Base-by-base conservation (phyloP, 2,113 vertebrate genomes). In the Seriola quinqueradiata region DNA sequence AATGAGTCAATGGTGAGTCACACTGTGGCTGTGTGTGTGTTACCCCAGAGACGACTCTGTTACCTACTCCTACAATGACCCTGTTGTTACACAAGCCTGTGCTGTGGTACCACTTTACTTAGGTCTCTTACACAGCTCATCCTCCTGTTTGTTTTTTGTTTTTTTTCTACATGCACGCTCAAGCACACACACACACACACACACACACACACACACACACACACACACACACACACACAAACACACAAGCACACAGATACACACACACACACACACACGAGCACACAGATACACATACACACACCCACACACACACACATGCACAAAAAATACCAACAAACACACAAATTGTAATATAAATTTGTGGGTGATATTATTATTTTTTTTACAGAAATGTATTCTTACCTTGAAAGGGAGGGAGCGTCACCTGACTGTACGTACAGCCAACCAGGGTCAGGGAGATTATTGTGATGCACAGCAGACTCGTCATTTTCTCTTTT, bases 391-490 rank as follows among this genome's bases (percentile, higher is more conserved):
- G 32, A 36, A 73, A 69, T 71, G 23, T 0, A 36, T 64, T 91
- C 92, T 97, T 98, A 99, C 98, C 97, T 73, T 90, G 85, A 75
- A 94, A 70, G 58, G 95, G 87, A 85, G 91, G 90, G 87, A 85
- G 69, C 3, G 1, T 40, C 25, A 70, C 36, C 93, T 90, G 80
- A 81, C 94, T 95, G 80, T 93, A 95, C 60, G 93, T 96, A 82
- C 92, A 95, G 92, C 95, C 96, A 93, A 95, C 96, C 96, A 98
- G 95, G 76, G 94, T 97, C 92, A 96, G 70, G 82, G 95, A 95
- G 91, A 98, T 92, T 84, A 99, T 93, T 93, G 96, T 96, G 95
- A 97, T 94, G 84, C 94, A 95, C 89, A 97, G 95, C 85, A 98
- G 93, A 89, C 74, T 95, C 87, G 90, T 97, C 97, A 99, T 99